Evolutionary conservation across 1,140 invertebrate species (phyloP).

Genomic region (Pseudobourletiella spinata): DNA sequence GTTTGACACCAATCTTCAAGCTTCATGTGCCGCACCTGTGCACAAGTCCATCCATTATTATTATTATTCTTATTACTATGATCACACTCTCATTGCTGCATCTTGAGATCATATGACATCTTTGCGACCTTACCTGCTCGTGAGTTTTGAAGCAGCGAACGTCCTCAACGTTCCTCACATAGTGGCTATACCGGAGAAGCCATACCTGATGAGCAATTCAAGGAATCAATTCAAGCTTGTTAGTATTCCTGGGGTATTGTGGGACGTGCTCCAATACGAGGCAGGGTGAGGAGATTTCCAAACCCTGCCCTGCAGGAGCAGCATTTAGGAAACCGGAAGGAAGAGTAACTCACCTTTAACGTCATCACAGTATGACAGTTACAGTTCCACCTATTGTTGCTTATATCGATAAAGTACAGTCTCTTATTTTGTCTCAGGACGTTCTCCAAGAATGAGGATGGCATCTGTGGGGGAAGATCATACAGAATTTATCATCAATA

Average conservation of each 20-base stretch:
- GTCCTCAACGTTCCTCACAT: slow-evolving; percentile 57
- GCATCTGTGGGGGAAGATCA: slow-evolving; percentile 47
- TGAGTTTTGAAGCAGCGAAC: slow-evolving; percentile 52
- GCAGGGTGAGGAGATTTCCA: no score
- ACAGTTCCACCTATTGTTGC: slow-evolving; percentile 69
- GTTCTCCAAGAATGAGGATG: slow-evolving; percentile 66
- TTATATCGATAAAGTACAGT: slow-evolving; percentile 55
- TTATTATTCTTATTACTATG: no score
- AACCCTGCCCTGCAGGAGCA: no score
- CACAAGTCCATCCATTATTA: no score
- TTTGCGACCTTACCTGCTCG: slow-evolving; percentile 46
- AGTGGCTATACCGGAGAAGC: slow-evolving; percentile 57
- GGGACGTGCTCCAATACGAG: no score
- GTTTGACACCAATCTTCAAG: slow-evolving; percentile 54
- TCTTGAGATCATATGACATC: neutral
- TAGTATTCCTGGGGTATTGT: no score
- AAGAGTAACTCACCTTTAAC: slow-evolving; percentile 62
- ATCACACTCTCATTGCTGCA: slow-evolving; percentile 22
- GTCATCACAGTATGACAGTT: slow-evolving; percentile 66
- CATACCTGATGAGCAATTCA: slow-evolving; percentile 46
- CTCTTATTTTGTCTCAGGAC: slow-evolving; percentile 61
- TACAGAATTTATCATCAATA: neutral
- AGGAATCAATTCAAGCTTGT: neutral
- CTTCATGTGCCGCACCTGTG: slow-evolving; percentile 56
- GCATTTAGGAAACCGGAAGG: no score